Evolutionary conservation across 2,888 invertebrate genomes (phyloP), one percentile per base, ranked within the genome.

Genomic region (Schizotus pectinicornis): DNA sequence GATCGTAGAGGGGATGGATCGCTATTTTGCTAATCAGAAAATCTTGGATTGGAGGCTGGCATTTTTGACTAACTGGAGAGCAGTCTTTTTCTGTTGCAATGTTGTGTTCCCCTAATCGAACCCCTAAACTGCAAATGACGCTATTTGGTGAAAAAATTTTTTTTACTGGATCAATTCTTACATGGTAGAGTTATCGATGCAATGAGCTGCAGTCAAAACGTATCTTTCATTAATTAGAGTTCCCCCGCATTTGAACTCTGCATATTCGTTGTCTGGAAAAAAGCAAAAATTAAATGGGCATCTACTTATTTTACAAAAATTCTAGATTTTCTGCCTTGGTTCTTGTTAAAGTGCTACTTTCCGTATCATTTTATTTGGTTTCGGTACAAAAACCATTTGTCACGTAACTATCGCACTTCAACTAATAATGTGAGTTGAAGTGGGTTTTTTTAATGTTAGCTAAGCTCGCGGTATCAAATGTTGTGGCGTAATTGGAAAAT

Each of bases 91-190:
- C 77, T 0, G 76, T 77, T 41, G 74, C 74, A 50, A 81, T 68
- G 65, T 84, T 81, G 64, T 87, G 84, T 58, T 89, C 89, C 0
- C 89, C 89, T 32, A 89, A 76, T 31, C 88, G 82, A 5, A 88
- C 83, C 31, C 85, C 84, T 52, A 81, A 75, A 57, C 86, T 87
- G 63, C 51, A 74, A 68, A 62, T 42, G 13, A 7, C 11, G 48
- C 7, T 35, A 8, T 7, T 6, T n/a, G 6, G 30, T 11, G 2
- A 7, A 22, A 42, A 14, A 6, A 30, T 36, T 46, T 11, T 6
- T 34, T 22, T 39, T 31, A 13, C 6, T 14, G 5, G 22, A 56
- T n/a, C n/a, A 31, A 14, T n/a, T 71, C 72, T 72, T 68, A 73
- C 74, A 73, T 59, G 8, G 66, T 48, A 1, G 67, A 56, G 43